Evolutionary conservation across 2,113 vertebrate species (phyloP).

Genomic region (Chinchilla lanigera): DNA sequence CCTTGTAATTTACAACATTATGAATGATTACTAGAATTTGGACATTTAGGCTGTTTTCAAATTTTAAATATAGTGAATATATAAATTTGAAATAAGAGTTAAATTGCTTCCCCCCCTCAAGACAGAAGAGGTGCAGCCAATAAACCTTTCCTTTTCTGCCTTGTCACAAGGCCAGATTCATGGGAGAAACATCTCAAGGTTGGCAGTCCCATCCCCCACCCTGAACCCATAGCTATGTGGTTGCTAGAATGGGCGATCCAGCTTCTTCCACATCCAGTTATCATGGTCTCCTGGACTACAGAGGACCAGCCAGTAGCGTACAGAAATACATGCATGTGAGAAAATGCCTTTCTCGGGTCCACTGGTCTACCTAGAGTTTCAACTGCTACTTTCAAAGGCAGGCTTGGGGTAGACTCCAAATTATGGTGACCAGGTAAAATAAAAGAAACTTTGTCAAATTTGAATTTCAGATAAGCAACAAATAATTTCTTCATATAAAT

Average conservation of each 20-base stretch:
- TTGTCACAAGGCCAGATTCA: not conserved
- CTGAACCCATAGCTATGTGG: rapidly evolving
- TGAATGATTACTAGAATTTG: constrained; percentile 1
- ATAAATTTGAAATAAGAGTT: constrained; percentile 12
- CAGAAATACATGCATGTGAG: not conserved
- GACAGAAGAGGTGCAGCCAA: not conserved
- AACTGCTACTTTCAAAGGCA: constrained; percentile 37
- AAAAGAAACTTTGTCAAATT: not conserved
- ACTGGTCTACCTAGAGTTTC: not conserved
- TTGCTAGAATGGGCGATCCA: not conserved
- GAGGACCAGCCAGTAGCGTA: too few species aligned
- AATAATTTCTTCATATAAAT: not conserved
- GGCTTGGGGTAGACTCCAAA: not conserved
- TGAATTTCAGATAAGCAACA: constrained; percentile 10
- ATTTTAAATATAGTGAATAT: not conserved
- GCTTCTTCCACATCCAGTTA: not conserved
- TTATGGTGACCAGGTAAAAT: not conserved
- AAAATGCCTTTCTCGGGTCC: not conserved
- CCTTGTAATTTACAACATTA: constrained; percentile 40
- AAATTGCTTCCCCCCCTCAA: constrained; percentile 31
- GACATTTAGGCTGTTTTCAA: not conserved
- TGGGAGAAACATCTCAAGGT: not conserved
- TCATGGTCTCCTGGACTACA: not conserved
- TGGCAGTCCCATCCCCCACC: not conserved
- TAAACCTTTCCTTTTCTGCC: not conserved